Evolutionary conservation across 2,888 invertebrate species (phyloP).

Genomic region (Chrysodeixis includens): DNA sequence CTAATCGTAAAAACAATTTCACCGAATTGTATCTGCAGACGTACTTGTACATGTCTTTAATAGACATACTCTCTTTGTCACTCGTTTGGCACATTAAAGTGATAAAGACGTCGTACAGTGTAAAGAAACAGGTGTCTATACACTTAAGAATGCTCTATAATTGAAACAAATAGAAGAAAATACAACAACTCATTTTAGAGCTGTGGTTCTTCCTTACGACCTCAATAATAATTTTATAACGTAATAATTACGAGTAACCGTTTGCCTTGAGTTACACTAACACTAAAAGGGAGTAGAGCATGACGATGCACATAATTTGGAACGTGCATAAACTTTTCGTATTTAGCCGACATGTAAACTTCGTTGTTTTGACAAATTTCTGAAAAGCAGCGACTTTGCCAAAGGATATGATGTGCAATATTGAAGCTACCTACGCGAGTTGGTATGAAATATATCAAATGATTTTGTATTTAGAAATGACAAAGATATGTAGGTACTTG

Average conservation of each 20-base stretch:
- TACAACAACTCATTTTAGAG: neutral
- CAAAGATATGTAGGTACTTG: neutral
- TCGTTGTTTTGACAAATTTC: conserved; percentile 29
- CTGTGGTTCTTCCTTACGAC: neutral
- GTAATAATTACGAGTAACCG: conserved; percentile 15
- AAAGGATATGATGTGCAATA: conserved; percentile 21
- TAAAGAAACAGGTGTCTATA: conserved; percentile 22
- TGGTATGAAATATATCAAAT: conserved; percentile 28
- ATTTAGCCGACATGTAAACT: conserved; percentile 13
- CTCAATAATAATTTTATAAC: conserved; percentile 18
- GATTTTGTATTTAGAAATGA: conserved; percentile 20
- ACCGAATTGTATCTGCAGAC: conserved; percentile 43
- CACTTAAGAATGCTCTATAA: conserved; percentile 6
- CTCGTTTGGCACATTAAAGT: conserved; percentile 44
- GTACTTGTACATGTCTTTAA: conserved; percentile 38
- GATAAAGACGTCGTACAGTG: conserved; percentile 18
- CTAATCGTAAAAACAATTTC: conserved; percentile 61
- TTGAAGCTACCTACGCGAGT: conserved; percentile 1
- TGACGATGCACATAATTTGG: conserved; percentile 42
- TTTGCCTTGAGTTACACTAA: conserved; percentile 39
- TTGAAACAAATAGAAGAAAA: neutral
- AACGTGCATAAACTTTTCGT: conserved; percentile 22
- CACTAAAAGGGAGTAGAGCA: conserved; percentile 42
- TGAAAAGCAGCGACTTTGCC: conserved; percentile 35
- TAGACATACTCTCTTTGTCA: conserved; percentile 48